Evolutionary conservation across 2,888 invertebrate genomes (phyloP).

Genomic region (Aromia moschata): DNA sequence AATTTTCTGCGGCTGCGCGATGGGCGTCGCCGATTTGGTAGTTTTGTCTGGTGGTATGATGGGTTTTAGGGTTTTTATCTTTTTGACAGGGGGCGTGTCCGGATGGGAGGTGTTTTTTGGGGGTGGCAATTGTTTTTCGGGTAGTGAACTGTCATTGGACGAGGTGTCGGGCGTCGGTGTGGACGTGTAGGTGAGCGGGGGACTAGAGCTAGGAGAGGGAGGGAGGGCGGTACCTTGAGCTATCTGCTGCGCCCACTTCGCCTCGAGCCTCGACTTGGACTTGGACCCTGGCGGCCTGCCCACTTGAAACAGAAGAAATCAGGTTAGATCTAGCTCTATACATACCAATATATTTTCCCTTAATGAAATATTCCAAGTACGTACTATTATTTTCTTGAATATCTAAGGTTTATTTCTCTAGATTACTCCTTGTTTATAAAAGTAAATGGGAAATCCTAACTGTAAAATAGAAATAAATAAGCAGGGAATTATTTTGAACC

Average conservation of each 20-base stretch:
- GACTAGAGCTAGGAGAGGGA: constrained; percentile 29
- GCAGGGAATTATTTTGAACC: constrained; percentile 47
- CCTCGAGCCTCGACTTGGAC: constrained; percentile 53
- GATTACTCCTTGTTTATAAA: too few relatives aligned
- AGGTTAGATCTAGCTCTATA: too few relatives aligned
- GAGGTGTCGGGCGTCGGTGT: constrained; percentile 37
- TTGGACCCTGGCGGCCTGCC: constrained; percentile 65
- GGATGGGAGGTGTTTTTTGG: constrained; percentile 31
- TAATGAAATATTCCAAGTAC: too few relatives aligned
- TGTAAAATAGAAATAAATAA: too few relatives aligned
- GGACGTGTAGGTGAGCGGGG: constrained; percentile 29
- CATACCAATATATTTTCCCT: too few relatives aligned
- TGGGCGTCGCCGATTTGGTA: constrained; percentile 13
- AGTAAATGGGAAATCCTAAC: too few relatives aligned
- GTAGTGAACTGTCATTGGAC: constrained; percentile 34
- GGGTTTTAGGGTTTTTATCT: constrained; percentile 50
- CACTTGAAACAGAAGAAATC: too few relatives aligned
- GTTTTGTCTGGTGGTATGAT: constrained; percentile 30
- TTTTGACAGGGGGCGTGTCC: constrained; percentile 37
- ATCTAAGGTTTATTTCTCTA: too few relatives aligned
- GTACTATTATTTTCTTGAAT: too few relatives aligned
- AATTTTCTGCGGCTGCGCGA: constrained; percentile 27
- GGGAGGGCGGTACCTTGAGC: constrained; percentile 56
- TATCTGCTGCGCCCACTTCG: constrained; percentile 57
- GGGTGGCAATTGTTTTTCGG: constrained; percentile 34